Base-by-base conservation (phyloP, 2,888 invertebrate genomes). In the Emmelina monodactyla region DNA sequence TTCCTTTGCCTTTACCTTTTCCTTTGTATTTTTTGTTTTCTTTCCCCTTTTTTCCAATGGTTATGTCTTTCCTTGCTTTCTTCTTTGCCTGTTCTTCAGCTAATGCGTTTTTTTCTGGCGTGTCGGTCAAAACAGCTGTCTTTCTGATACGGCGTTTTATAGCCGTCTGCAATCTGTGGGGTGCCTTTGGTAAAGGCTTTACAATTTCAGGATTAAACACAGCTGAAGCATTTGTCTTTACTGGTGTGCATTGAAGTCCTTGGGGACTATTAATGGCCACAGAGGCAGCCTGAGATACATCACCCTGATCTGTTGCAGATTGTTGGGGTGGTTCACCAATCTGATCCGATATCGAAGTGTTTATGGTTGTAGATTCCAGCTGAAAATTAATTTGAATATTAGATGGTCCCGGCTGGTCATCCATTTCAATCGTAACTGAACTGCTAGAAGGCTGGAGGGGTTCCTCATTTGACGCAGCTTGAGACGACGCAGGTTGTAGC, bases 11-110 rank as follows among this genome's bases (percentile, higher is more conserved):
- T 32, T 32, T 19, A 15, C 28, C 25, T 12, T 33, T 33, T 28
- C 33, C 33, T 16, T 33, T 29, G 28, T 3, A 28, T 28, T 12
- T 28, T 28, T 12, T 12, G 14, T 13, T 29, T 4, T 11, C 31
- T 31, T 15, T 31, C 11, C 31, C 31, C 16, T 31, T 31, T 2
- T 31, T 31, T 15, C 6, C n/a, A 16, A 16, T 12, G n/a, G n/a
- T n/a, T n/a, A n/a, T n/a, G n/a, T n/a, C n/a, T n/a, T n/a, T n/a
- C n/a, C n/a, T n/a, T n/a, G n/a, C n/a, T n/a, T n/a, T n/a, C n/a
- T n/a, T n/a, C n/a, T n/a, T n/a, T 11, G 10, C 25, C 14, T 22
- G 14, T 25, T 22, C 33, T 33, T 33, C 32, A 10, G 32, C 32
- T 22, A 32, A 22, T 12, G 32, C 32, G 11, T 32, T 16, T 14